Evolutionary conservation across 2,113 vertebrate species (phyloP).

Genomic region (Lonchura striata): DNA sequence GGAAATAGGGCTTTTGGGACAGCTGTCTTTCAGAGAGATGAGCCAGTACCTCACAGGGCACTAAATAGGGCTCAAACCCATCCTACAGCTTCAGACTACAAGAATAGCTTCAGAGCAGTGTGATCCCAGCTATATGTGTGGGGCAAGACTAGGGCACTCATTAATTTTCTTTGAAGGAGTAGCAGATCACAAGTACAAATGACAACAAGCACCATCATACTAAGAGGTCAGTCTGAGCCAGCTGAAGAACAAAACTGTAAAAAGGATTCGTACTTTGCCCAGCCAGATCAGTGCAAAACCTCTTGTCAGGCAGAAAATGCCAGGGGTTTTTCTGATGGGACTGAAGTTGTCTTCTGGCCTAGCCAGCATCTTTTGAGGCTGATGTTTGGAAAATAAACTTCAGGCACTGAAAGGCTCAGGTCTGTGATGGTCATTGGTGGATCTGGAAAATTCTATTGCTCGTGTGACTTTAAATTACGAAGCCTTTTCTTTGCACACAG

Average conservation of each 20-base stretch:
- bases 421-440: not conserved
- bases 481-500: not conserved
- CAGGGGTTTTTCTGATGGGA: not conserved
- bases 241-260: not conserved
- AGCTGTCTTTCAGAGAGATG: not conserved
- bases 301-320: not conserved
- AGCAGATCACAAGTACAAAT: not conserved
- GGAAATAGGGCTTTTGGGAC: not conserved
- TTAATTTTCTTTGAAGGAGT: not conserved
- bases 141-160: not conserved
- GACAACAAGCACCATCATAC: rapidly evolving
- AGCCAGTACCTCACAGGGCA: not conserved
- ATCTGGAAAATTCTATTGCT: not conserved
- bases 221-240: not conserved
- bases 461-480: not conserved
- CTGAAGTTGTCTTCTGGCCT: not conserved
- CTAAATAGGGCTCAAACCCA: not conserved
- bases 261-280: not conserved
- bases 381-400: not conserved
- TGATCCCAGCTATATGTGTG: not conserved
- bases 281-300: not conserved
- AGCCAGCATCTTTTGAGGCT: not conserved
- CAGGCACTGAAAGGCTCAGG: not conserved
- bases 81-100: not conserved
- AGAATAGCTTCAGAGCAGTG: not conserved